A percentile compares a stretch with the other conserved stretches of the same genome.
These are phyloP conservation scores for Mimas tiliae DNA, from an alignment of 2,888 invertebrate genomes.

Conservation along the genomic window DNA sequence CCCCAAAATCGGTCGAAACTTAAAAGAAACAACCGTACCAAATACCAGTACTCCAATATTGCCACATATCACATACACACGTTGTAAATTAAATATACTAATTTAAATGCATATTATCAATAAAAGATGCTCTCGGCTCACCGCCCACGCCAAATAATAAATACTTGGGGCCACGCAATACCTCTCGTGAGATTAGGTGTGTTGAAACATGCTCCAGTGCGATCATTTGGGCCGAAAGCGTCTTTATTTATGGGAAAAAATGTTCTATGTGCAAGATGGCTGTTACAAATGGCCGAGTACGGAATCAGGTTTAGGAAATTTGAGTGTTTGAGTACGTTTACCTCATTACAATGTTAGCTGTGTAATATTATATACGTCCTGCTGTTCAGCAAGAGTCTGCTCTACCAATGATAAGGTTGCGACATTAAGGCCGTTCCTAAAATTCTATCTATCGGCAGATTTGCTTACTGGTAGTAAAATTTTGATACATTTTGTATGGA, in stretches of 20 bases:
- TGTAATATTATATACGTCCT: no score
- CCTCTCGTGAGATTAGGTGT: constrained; percentile 13
- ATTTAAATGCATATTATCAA: constrained; percentile 25
- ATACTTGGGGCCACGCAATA: constrained; percentile 15
- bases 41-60: constrained; percentile 8
- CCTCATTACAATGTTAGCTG: no score
- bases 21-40: neutral
- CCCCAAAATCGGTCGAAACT: neutral
- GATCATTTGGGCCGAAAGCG: neutral
- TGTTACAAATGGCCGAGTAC: neutral
- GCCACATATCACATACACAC: constrained; percentile 10
- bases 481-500: no score
- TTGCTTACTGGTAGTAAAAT: no score
- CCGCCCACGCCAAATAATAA: constrained; percentile 19
- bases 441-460: no score
- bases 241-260: constrained; percentile 6
- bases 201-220: constrained; percentile 9
- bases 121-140: constrained; percentile 17
- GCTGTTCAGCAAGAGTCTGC: no score
- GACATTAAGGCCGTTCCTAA: no score
- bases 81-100: constrained; percentile 24
- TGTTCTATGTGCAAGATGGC: neutral
- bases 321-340: no score
- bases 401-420: no score
- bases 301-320: neutral